A percentile compares a stretch with the other conserved stretches of the same genome.
Conservation (phyloP, 1,140 invertebrate species). For the Triops longicaudatus region DNA sequence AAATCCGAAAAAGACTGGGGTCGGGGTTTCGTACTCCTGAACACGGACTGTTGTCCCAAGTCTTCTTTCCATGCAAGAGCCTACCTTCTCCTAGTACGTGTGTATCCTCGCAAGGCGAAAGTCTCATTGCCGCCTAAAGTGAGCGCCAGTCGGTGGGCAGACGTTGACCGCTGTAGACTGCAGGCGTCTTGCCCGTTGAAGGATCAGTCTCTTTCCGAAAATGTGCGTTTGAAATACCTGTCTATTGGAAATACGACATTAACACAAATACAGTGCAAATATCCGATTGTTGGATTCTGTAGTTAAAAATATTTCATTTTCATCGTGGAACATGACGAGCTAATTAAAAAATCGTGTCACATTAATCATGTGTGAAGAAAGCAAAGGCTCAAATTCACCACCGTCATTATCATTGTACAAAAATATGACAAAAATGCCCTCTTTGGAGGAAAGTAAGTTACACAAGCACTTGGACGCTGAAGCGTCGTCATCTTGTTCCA, state of each 20-base stretch:
- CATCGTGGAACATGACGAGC: too few species aligned
- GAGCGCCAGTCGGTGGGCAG: constrained; percentile 1
- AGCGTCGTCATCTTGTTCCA: neutral
- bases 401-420: neutral
- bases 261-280: neutral
- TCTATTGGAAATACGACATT: neutral
- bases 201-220: neutral
- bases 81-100: neutral
- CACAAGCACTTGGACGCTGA: neutral
- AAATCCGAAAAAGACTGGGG: neutral
- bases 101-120: neutral
- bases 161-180: neutral
- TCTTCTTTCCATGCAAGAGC: neutral
- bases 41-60: neutral
- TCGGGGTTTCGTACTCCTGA: neutral
- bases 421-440: neutral
- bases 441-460: neutral
- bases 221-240: neutral
- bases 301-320: too few species aligned
- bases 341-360: neutral
- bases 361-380: neutral
- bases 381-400: neutral
- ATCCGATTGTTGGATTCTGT: neutral
- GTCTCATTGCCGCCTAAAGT: neutral
- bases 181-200: neutral